A percentile compares a stretch with the other conserved stretches of the same genome.
Evolutionary conservation across 2,888 invertebrate species (phyloP).

Genomic region (Xylocampa areola): DNA sequence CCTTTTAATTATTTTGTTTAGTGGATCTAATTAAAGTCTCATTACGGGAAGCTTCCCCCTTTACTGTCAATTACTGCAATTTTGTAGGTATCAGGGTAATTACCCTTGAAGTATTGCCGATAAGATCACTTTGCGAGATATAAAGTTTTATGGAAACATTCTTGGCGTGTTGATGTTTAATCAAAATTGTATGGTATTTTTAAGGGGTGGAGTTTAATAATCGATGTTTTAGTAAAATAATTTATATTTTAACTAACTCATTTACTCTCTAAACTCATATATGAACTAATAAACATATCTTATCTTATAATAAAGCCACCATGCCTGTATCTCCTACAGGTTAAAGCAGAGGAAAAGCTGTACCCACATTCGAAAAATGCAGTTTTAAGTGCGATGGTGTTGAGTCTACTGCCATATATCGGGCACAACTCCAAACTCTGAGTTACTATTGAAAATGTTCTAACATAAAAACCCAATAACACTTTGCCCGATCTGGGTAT

Average conservation of each 20-base stretch:
- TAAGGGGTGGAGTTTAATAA: constrained; percentile 1
- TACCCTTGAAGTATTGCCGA: constrained; percentile 39
- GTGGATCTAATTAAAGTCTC: constrained; percentile 53
- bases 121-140: constrained; percentile 35
- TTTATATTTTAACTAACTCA: constrained; percentile 16
- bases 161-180: constrained; percentile 41
- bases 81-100: constrained; percentile 37
- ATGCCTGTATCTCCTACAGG: no score
- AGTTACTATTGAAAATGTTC: no score
- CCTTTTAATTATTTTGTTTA: constrained; percentile 53
- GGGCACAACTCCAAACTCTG: no score
- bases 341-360: no score
- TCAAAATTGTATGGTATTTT: constrained; percentile 29
- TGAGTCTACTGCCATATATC: no score
- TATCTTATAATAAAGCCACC: no score
- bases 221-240: constrained; percentile 7
- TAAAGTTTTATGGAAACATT: constrained; percentile 40
- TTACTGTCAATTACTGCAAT: constrained; percentile 51
- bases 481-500: no score
- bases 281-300: no score
- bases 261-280: no score
- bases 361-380: no score
- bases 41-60: constrained; percentile 44
- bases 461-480: no score
- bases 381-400: no score